Evolutionary conservation across 2,888 invertebrate genomes (phyloP).

Genomic region (Geophilus truncorum): DNA sequence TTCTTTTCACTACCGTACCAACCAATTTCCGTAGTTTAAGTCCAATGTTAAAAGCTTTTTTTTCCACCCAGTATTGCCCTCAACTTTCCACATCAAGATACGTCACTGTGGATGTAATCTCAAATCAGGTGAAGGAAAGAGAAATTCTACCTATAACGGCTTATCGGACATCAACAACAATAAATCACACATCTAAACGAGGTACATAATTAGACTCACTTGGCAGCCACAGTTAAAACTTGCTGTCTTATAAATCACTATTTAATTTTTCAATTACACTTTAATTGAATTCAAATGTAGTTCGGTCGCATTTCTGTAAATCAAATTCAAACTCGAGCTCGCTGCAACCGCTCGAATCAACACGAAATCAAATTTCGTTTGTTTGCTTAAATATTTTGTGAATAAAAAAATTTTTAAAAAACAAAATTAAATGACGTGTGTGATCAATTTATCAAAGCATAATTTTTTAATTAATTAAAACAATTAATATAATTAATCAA

Average conservation of each 20-base stretch:
- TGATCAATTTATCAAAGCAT: not conserved
- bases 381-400: too few species aligned
- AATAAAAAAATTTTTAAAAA: too few species aligned
- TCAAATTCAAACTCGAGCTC: too few species aligned
- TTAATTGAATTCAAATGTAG: not conserved
- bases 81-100: not conserved
- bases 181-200: not conserved
- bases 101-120: not conserved
- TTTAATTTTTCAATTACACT: not conserved
- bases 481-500: constrained; percentile 17
- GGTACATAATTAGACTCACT: not conserved
- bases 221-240: not conserved
- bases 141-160: not conserved
- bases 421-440: too few species aligned
- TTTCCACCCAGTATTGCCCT: not conserved
- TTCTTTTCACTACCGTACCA: not conserved
- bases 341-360: too few species aligned
- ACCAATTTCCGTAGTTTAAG: not conserved
- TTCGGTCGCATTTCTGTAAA: too few species aligned
- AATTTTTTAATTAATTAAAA: not conserved
- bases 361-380: too few species aligned
- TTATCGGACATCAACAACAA: not conserved
- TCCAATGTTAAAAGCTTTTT: not conserved
- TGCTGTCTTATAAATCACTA: not conserved
- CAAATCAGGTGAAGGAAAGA: too few species aligned